Evolutionary conservation across 2,113 vertebrate genomes (phyloP), one percentile per base, ranked within the genome.

Genomic region (Trinectes maculatus): DNA sequence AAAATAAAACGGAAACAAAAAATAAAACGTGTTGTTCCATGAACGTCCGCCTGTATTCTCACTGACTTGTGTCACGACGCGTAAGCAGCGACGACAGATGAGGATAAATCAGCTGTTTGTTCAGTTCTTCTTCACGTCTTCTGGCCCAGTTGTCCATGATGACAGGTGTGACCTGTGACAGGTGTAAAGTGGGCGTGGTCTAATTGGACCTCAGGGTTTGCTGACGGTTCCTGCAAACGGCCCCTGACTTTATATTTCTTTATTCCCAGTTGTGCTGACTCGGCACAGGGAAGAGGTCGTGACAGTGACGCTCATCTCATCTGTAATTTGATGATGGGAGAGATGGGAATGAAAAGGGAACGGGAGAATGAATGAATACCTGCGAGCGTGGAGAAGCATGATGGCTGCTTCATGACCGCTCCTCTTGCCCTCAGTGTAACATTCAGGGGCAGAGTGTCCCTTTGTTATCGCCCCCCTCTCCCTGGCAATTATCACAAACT

Each of bases 401-500:
- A 84, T 79, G 83, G 85, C 33, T 71, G 74, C 80, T 84, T 83
- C 83, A 73, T 82, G 87, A 89, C 85, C 80, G 71, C 83, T 87
- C 82, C 75, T 81, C 86, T 79, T 89, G 89, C 90, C 92, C 90
- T 91, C 85, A 90, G 85, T 89, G 80, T 88, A 91, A 93, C 92
- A 92, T 92, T 92, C 90, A 88, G 80, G 77, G 66, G 63, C 63
- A 85, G 86, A 90, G 87, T 87, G 89, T 87, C 87, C 90, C 86
- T 89, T 93, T 94, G 90, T 93, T 91, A 93, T 90, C 85, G 11
- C 61, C 81, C 73, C 78, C 77, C 70, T 74, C 80, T 92, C 85
- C 84, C 80, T 85, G 86, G 91, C 93, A 95, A 91, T 95, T 95
- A 96, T 93, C 93, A 90, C 87, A 91, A 92, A 87, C 86, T 93